phyloP scores from a whole-genome alignment of 2,888 invertebrate genomes.

The Dione juno region DNA sequence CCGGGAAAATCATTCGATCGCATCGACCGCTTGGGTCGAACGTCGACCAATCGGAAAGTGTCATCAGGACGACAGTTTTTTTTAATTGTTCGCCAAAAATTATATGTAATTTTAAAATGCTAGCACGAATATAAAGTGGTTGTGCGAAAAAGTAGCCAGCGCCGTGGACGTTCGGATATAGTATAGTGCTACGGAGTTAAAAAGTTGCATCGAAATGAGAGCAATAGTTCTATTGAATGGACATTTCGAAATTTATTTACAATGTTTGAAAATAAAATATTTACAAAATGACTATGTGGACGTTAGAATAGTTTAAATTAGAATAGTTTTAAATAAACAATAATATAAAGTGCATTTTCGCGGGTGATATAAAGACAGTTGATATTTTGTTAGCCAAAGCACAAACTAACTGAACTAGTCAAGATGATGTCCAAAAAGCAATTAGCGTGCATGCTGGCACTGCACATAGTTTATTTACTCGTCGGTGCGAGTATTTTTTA shows the following conservation, averaged over 20 bases:
- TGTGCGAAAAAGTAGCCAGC: constrained; percentile 45
- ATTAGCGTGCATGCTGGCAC: constrained; percentile 88
- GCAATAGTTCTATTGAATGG: constrained; percentile 53
- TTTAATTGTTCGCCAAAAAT: constrained; percentile 38
- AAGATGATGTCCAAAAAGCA: constrained; percentile 92
- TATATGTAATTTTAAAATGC: constrained; percentile 37
- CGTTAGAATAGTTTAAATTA: constrained; percentile 49
- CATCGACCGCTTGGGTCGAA: constrained; percentile 68
- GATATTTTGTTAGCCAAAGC: constrained; percentile 43
- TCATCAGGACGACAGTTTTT: constrained; percentile 48
- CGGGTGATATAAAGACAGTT: constrained; percentile 35
- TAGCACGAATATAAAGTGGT: constrained; percentile 37
- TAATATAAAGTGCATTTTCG: constrained; percentile 30
- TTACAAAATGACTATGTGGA: constrained; percentile 62
- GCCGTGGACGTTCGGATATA: constrained; percentile 55
- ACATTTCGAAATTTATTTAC: constrained; percentile 54
- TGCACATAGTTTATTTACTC: constrained; percentile 89
- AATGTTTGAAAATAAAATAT: constrained; percentile 55
- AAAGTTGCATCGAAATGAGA: constrained; percentile 49
- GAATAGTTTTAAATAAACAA: constrained; percentile 50
- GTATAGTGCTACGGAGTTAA: constrained; percentile 56
- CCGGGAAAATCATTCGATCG: constrained; percentile 71
- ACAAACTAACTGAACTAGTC: constrained; percentile 59
- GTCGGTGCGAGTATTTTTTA: constrained; percentile 94
- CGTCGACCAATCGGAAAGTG: constrained; percentile 70